These are phyloP conservation scores for Mactromeris polynyma DNA, from an alignment of 2,888 invertebrate genomes.

Conservation along the genomic window DNA sequence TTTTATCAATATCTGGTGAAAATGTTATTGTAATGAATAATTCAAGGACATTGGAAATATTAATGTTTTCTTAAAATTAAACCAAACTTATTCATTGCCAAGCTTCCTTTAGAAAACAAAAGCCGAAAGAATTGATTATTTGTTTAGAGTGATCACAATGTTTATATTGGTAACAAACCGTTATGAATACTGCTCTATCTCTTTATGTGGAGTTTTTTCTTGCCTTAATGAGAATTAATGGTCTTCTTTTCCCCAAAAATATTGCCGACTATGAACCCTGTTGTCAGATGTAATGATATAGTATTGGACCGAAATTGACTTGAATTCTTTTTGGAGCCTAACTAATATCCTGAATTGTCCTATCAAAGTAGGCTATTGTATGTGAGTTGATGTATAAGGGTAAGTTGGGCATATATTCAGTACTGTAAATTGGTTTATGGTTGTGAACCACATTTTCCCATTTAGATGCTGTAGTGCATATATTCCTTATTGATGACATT, in stretches of 20 bases:
- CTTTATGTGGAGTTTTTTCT: neutral
- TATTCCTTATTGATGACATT: no score
- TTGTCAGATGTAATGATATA: neutral
- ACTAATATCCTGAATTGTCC: neutral
- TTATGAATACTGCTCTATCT: neutral
- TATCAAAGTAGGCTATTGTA: neutral
- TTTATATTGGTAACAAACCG: neutral
- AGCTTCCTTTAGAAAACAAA: no score
- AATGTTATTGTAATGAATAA: no score
- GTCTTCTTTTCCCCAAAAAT: neutral
- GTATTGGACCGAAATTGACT: neutral
- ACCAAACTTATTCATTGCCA: no score
- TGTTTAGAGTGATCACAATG: neutral
- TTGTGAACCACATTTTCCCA: no score
- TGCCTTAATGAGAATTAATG: conserved; percentile 15
- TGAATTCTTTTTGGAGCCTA: neutral
- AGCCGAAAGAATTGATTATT: neutral
- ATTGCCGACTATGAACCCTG: neutral
- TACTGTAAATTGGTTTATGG: no score
- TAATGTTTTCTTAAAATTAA: no score
- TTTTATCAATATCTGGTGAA: no score
- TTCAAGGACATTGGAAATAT: no score
- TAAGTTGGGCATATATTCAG: neutral
- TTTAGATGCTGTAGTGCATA: no score
- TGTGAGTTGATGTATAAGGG: neutral